These are phyloP conservation scores for Anthoscopus minutus DNA, from an alignment of 2,113 vertebrate species.

Conservation along the genomic window DNA sequence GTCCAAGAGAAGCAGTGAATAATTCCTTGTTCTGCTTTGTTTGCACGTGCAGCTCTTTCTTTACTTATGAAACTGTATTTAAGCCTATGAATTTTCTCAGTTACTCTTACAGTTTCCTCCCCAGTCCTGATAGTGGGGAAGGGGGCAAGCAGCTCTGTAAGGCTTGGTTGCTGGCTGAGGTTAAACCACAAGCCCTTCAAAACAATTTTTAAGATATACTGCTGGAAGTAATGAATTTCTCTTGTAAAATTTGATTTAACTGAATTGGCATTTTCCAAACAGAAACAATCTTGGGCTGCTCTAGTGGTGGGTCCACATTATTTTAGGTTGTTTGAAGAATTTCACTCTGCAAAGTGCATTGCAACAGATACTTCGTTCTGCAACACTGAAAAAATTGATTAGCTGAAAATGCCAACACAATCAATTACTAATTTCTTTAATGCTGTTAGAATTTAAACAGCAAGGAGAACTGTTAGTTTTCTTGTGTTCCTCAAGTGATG, in stretches of 20 bases:
- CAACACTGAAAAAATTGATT: not conserved
- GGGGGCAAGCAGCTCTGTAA: fast-evolving
- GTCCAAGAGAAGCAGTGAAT: not conserved
- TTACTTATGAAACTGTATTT: not conserved
- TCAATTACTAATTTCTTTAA: constrained; percentile 26
- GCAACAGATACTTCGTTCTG: not conserved
- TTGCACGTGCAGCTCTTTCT: not conserved
- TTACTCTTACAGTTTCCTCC: not conserved
- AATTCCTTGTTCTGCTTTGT: not conserved
- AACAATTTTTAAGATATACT: not conserved
- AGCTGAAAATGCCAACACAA: not conserved
- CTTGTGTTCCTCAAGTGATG: not conserved
- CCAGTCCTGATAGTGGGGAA: not conserved
- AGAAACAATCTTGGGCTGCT: not conserved
- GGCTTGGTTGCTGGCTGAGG: not conserved
- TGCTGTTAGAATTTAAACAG: not conserved
- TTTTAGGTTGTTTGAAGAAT: not conserved
- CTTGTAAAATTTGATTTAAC: not conserved
- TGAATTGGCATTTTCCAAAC: not conserved
- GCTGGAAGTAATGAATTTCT: not conserved
- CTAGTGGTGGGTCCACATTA: not conserved
- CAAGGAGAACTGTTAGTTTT: not conserved
- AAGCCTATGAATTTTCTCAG: not conserved
- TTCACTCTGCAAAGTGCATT: not conserved
- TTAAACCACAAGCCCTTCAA: not conserved